These are phyloP conservation scores for Psophia crepitans DNA, from an alignment of 2,113 vertebrate genomes.

Conservation along the genomic window DNA sequence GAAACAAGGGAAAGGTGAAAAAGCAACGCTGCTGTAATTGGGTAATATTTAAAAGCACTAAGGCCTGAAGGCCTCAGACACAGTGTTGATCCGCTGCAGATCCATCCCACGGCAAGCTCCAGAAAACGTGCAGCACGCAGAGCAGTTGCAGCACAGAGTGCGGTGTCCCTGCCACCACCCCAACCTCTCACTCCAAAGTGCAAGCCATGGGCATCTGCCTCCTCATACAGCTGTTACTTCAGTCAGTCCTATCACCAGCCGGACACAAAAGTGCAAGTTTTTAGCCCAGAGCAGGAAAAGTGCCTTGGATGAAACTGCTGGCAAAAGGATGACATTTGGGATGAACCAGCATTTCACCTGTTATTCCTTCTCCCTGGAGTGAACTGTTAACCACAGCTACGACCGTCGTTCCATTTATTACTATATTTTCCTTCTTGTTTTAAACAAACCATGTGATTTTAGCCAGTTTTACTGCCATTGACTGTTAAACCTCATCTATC, in stretches of 20 bases:
- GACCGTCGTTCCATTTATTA: not conserved
- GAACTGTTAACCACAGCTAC: not conserved
- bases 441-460: not conserved
- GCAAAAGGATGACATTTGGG: not conserved
- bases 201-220: not conserved
- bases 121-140: not conserved
- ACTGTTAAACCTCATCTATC: not conserved
- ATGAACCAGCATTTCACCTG: not conserved
- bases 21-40: not conserved
- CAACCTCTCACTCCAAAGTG: not conserved
- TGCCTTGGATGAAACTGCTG: accelerated
- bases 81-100: not conserved
- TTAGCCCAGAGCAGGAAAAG: not conserved
- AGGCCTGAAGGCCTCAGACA: not conserved
- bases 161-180: not conserved
- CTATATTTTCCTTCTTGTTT: not conserved
- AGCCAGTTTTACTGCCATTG: not conserved
- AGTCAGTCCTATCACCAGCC: not conserved
- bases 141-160: not conserved
- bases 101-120: not conserved
- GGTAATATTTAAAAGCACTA: not conserved
- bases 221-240: not conserved
- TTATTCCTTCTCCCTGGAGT: not conserved
- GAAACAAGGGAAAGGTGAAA: not conserved
- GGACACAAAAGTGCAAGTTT: not conserved